Percentiles rank a stretch among this genome's conserved stretches.
These are phyloP conservation scores for Reticulitermes lucifugus DNA, from an alignment of 2,888 invertebrate species.

Conservation along the genomic window DNA sequence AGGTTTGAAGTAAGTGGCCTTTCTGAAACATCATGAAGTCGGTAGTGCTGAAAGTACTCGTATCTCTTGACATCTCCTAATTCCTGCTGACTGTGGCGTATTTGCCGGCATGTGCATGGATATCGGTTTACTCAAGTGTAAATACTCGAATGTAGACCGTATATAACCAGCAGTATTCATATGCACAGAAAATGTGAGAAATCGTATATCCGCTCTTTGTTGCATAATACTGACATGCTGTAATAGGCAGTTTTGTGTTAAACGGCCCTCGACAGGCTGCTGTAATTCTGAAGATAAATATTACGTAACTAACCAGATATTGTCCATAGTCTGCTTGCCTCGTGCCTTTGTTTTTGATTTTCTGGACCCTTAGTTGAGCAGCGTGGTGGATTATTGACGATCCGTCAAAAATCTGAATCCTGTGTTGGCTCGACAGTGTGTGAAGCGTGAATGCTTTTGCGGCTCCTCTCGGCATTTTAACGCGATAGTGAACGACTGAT, in stretches of 20 bases:
- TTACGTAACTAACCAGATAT: no score
- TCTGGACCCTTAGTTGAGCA: not conserved
- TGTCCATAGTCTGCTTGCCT: no score
- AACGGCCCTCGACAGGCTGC: not conserved
- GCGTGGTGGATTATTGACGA: not conserved
- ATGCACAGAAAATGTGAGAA: not conserved
- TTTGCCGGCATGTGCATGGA: no score
- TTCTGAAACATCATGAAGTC: no score
- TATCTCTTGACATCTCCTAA: no score
- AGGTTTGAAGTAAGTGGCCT: no score
- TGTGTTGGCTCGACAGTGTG: not conserved
- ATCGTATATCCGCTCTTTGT: not conserved
- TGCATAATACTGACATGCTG: not conserved
- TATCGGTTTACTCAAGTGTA: no score
- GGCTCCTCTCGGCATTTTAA: not conserved
- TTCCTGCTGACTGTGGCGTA: no score
- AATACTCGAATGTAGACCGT: no score
- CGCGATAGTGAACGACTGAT: not conserved
- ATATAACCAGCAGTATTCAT: no score
- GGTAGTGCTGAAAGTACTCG: no score
- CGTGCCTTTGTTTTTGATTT: not conserved
- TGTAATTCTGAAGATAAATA: no score
- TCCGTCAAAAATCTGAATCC: slow-evolving; percentile 1
- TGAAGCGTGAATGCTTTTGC: not conserved
- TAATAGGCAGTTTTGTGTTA: not conserved